phyloP scores from a whole-genome alignment of 2,113 vertebrate species.

The Vireo altiloquus region DNA sequence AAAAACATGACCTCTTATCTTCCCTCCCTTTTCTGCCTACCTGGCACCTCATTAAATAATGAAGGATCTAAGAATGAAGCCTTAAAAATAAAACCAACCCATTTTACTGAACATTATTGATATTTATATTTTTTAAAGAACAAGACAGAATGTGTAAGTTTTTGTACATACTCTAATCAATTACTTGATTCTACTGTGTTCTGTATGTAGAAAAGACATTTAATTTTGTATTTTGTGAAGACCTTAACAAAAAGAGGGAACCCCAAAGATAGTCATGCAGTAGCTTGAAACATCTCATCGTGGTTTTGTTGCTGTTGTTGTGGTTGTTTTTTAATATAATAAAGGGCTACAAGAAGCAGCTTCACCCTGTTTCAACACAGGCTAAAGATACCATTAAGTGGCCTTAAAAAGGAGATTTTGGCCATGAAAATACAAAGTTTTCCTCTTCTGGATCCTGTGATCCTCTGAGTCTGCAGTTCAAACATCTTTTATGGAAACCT shows the following conservation, averaged over 20 bases:
- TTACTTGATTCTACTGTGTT: constrained; percentile 68
- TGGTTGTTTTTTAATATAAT: constrained; percentile 53
- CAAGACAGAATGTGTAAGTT: constrained; percentile 69
- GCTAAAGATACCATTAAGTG: background rate
- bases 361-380: background rate
- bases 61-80: constrained; percentile 67
- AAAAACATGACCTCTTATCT: background rate
- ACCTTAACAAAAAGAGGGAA: constrained; percentile 68
- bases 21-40: background rate
- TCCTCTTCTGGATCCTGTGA: background rate
- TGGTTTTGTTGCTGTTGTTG: constrained; percentile 35
- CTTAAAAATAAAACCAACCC: constrained; percentile 64
- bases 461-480: background rate
- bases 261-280: constrained; percentile 66
- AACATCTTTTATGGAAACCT: background rate
- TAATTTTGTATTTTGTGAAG: constrained; percentile 71
- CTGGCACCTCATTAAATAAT: constrained; percentile 35
- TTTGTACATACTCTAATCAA: constrained; percentile 78
- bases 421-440: background rate
- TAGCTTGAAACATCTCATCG: constrained; percentile 32
- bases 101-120: constrained; percentile 68
- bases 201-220: constrained; percentile 61
- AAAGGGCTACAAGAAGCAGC: constrained; percentile 42
- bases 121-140: constrained; percentile 86
- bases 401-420: background rate